phyloP scores from a whole-genome alignment of 2,797 vertebrate genomes.

The Muscicapa comitata region DNA sequence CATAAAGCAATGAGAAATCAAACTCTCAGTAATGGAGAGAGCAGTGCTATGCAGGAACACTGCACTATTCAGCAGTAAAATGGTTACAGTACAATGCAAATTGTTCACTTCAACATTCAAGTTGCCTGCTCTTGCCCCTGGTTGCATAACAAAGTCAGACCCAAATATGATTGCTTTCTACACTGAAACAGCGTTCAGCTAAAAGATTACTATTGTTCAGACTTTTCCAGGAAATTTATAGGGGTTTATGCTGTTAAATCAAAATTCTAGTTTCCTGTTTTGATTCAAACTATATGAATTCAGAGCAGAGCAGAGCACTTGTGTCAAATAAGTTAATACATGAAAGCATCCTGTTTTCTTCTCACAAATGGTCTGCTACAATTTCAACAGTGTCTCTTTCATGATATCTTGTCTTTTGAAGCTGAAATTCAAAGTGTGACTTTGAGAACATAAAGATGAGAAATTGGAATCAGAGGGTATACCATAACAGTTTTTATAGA shows the following conservation, averaged over 20 bases:
- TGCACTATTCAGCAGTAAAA: background rate
- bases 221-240: background rate
- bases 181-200: background rate
- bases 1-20: background rate
- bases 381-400: conserved; percentile 9
- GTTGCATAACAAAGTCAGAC: conserved; percentile 25
- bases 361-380: background rate
- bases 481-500: background rate
- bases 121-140: background rate
- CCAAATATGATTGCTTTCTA: conserved; percentile 7
- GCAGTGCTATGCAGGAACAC: background rate
- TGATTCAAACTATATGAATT: background rate
- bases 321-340: conserved; percentile 8
- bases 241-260: background rate
- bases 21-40: background rate
- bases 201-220: conserved; percentile 5
- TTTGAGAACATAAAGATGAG: conserved; percentile 9
- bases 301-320: background rate
- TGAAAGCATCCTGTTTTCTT: conserved; percentile 29
- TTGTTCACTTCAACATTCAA: conserved; percentile 21
- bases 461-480: background rate
- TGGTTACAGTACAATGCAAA: background rate
- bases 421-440: conserved; percentile 11
- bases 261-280: conserved; percentile 9
- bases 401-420: conserved; percentile 3